Percentiles rank a stretch among this genome's conserved stretches.
phyloP scores from a whole-genome alignment of 2,888 invertebrate species.

The Bellardia pandia region DNA sequence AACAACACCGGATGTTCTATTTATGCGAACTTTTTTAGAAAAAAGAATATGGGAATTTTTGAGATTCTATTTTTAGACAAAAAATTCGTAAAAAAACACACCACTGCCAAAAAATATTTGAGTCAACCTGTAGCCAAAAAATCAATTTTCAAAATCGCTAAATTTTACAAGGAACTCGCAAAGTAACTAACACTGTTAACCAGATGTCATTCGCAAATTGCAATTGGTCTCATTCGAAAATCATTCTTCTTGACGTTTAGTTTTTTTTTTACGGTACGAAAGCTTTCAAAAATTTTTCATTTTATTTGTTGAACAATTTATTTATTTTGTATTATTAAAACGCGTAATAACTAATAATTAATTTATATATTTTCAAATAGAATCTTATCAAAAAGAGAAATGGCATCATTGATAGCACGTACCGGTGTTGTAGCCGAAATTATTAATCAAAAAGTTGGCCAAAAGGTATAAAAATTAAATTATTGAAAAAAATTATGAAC shows the following conservation, averaged over 20 bases:
- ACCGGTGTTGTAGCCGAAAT: slow-evolving; percentile 89
- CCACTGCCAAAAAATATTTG: too few species aligned
- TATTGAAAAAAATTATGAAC: slow-evolving; percentile 42
- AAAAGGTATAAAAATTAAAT: slow-evolving; percentile 86
- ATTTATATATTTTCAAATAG: slow-evolving; percentile 54
- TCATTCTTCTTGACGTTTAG: slow-evolving; percentile 70
- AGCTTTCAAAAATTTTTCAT: slow-evolving; percentile 36
- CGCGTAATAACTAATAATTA: slow-evolving; percentile 32
- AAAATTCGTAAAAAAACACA: too few species aligned
- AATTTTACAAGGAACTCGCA: background rate
- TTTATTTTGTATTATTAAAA: slow-evolving; percentile 42
- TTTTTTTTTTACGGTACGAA: slow-evolving; percentile 67
- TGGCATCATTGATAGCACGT: slow-evolving; percentile 92
- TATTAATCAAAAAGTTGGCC: slow-evolving; percentile 88
- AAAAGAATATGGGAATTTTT: too few species aligned
- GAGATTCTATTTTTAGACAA: too few species aligned
- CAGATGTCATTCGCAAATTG: slow-evolving; percentile 17
- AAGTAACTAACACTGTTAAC: background rate
- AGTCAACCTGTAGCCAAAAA: too few species aligned
- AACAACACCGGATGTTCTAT: too few species aligned
- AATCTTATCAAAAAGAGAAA: slow-evolving; percentile 80
- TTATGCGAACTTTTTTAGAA: too few species aligned
- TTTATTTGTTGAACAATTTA: slow-evolving; percentile 36
- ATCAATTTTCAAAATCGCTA: background rate
- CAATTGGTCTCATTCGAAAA: slow-evolving; percentile 61